Base-by-base conservation (phyloP, 2,888 invertebrate genomes). In the Synanthedon formicaeformis region DNA sequence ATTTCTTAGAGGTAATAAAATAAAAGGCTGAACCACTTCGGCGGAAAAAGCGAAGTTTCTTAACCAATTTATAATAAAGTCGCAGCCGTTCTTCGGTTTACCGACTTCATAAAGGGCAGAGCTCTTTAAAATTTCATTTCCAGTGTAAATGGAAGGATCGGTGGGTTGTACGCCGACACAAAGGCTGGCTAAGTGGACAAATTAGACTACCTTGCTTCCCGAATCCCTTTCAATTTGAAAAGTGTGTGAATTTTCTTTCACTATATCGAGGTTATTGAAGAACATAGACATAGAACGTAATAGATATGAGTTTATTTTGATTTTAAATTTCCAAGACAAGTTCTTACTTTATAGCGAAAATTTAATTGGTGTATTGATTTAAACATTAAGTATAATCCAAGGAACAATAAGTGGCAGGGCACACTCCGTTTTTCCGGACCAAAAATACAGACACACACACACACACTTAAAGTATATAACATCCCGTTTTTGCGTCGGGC, bases 41-140 rank as follows among this genome's bases (percentile, higher is more conserved):
- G 54, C 52, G 55, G 55, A 60, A 60, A 23, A 56, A 59, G 54
- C 58, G 51, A 64, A 67, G 62, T 63, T 66, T 66, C 60, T 56
- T 57, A 56, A 60, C 61, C 65, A 71, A 71, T 72, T 74, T 69
- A 61, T 58, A 58, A 56, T 53, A 59, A 56, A 57, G 60, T 63
- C 55, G 58, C 57, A 52, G 57, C 59, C 59, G 52, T 59, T 64
- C 58, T 53, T 55, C 50, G 59, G 53, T 53, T 54, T 56, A 51
- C 52, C 51, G 50, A 59, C 57, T 62, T 65, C 61, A 61, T 1
- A 65, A 65, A 55, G 65, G 60, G 65, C 61, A 57, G 57, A 57
- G 54, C 64, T 68, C 65, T 70, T 75, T 70, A 69, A 75, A 75
- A 73, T 76, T 76, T 73, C 65, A 75, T 73, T 74, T 64, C 58